Base-by-base conservation (phyloP, 2,888 invertebrate genomes). In the Drosophila rellima region DNA sequence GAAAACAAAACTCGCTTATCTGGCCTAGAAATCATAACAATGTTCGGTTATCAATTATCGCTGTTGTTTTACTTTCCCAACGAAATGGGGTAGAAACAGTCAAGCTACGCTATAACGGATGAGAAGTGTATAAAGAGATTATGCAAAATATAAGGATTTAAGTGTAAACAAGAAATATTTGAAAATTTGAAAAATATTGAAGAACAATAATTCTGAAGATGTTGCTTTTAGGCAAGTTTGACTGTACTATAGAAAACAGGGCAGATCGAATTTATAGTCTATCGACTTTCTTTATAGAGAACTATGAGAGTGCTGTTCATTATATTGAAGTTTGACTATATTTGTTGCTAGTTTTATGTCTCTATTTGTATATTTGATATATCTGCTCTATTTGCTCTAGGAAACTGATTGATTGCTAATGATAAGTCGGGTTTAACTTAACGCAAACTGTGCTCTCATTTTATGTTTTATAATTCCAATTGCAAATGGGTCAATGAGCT, bases 401-500 rank as follows among this genome's bases (percentile, higher is more conserved):
- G 44, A 60, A 68, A 66, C 74, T 80, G 83, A 82, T 88, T 83
- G 88, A 88, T 73, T 73, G 57, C 65, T 71, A 63, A 56, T 62
- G 74, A 73, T 63, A 55, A 48, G 47, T 55, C 45, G 37, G 26
- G 11, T 8, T 44, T 29, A 33, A 17, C 18, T 37, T 11, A 50
- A 31, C 31, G 35, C 15, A 7, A 37, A 47, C 40, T 10, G 51
- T 29, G 57, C 29, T 48, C 47, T 50, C n/a, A 59, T 42, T 51
- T 55, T 52, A n/a, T 26, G 4, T 29, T 13, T 26, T 20, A 54
- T 48, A 57, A 57, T 62, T 56, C 56, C 67, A 54, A 56, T 67
- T 64, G 63, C 60, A 67, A 84, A 64, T 88, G 67, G 89, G 89
- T 87, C 86, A 84, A 76, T 70, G 74, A 66, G 84, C 81, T 76